These are phyloP conservation scores for Gonioctena quinquepunctata DNA, from an alignment of 1,140 invertebrate species.

Conservation along the genomic window DNA sequence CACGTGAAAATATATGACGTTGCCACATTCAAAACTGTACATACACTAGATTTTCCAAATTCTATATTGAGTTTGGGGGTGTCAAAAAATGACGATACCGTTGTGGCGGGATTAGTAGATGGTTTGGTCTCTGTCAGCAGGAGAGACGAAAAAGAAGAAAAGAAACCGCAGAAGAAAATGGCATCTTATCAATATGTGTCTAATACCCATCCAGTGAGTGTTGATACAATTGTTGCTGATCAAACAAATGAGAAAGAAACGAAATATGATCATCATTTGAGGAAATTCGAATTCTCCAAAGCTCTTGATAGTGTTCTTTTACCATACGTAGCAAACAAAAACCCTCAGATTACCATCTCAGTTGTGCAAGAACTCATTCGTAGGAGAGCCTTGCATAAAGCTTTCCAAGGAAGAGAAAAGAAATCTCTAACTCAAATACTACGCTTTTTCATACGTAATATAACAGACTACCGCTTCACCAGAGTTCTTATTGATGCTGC, in stretches of 20 bases:
- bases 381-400: slow-evolving; percentile 71
- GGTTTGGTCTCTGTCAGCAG: slow-evolving; percentile 85
- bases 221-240: slow-evolving; percentile 63
- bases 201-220: slow-evolving; percentile 57
- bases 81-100: slow-evolving; percentile 78
- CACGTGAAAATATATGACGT: slow-evolving; percentile 95
- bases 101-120: slow-evolving; percentile 91
- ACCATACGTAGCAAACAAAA: slow-evolving; percentile 63
- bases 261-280: slow-evolving; percentile 72
- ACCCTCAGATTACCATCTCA: slow-evolving; percentile 77
- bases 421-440: slow-evolving; percentile 69
- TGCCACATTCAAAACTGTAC: slow-evolving; percentile 82
- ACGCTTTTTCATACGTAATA: slow-evolving; percentile 75
- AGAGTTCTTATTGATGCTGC: slow-evolving; percentile 73
- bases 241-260: slow-evolving; percentile 57
- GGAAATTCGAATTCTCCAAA: slow-evolving; percentile 81
- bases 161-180: slow-evolving; percentile 57
- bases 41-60: slow-evolving; percentile 89
- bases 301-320: slow-evolving; percentile 76
- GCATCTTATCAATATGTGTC: slow-evolving; percentile 59
- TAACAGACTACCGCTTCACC: slow-evolving; percentile 76
- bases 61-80: slow-evolving; percentile 84
- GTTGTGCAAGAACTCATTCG: slow-evolving; percentile 84
- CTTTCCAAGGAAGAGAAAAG: slow-evolving; percentile 70
- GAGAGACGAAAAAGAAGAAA: slow-evolving; percentile 63